These are phyloP conservation scores for Eriocheir sinensis DNA, from an alignment of 1,140 invertebrate genomes.

Conservation along the genomic window DNA sequence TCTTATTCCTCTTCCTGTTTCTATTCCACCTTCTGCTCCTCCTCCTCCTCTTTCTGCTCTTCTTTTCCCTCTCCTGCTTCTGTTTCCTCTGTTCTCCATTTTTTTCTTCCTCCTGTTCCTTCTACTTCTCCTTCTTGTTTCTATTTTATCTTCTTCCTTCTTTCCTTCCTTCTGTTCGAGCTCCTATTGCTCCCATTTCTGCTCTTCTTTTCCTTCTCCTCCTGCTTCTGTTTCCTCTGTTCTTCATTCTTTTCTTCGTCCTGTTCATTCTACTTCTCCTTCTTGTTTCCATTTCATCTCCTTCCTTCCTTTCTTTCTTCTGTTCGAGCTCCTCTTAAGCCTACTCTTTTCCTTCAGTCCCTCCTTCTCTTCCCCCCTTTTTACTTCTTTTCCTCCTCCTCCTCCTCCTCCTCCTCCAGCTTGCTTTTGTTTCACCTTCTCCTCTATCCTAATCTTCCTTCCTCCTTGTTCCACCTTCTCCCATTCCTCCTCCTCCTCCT, in stretches of 20 bases:
- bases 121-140: not conserved
- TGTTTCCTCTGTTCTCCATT: not conserved
- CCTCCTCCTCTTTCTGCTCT: not conserved
- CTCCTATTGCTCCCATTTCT: not conserved
- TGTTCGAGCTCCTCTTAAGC: no score
- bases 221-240: not conserved
- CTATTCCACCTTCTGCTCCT: not conserved
- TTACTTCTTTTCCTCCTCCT: not conserved
- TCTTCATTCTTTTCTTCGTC: not conserved
- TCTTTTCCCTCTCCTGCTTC: not conserved
- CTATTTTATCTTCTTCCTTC: not conserved
- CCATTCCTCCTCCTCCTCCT: not conserved
- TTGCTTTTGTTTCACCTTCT: not conserved
- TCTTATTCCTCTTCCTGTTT: not conserved
- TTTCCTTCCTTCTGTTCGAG: not conserved
- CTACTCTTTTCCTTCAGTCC: not conserved
- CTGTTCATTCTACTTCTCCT: not conserved
- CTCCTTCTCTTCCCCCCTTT: not conserved
- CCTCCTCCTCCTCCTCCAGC: not conserved
- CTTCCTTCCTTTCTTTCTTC: no score
- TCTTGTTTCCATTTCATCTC: not conserved
- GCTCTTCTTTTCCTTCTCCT: not conserved
- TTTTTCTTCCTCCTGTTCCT: conserved; percentile 11
- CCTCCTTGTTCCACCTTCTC: not conserved
- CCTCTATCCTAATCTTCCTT: not conserved